A percentile compares a stretch with the other conserved stretches of the same genome.
phyloP scores from a whole-genome alignment of 2,113 vertebrate species.

The Neomonachus schauinslandi region DNA sequence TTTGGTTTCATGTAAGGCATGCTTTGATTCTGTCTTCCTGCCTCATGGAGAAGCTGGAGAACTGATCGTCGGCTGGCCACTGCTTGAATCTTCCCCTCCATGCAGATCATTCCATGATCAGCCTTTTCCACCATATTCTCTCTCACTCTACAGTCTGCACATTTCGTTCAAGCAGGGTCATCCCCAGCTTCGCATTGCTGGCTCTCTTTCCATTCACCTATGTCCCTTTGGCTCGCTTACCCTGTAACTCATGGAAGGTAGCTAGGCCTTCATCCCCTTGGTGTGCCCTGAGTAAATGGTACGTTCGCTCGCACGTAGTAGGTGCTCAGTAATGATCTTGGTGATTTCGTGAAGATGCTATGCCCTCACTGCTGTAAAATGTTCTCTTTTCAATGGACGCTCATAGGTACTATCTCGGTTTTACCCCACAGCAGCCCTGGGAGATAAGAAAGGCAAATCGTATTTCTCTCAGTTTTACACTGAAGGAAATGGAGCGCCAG shows the following conservation, averaged over 20 bases:
- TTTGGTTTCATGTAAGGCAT: background rate
- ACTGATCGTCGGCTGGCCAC: background rate
- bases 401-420: background rate
- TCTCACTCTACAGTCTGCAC: background rate
- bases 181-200: background rate
- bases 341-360: background rate
- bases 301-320: background rate
- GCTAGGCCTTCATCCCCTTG: background rate
- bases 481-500: slow-evolving; percentile 23
- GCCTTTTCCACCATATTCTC: background rate
- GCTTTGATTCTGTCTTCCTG: background rate
- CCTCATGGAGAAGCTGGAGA: background rate
- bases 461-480: slow-evolving; percentile 48
- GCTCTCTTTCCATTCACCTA: background rate
- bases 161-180: background rate
- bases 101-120: background rate
- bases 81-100: background rate
- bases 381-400: slow-evolving; percentile 3
- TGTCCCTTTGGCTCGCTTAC: background rate
- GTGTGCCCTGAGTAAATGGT: background rate
- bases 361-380: background rate
- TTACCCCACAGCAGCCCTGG: background rate
- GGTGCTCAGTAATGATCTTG: background rate
- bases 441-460: background rate
- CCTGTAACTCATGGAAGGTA: background rate